Evolutionary conservation across 2,113 vertebrate species (phyloP).

Genomic region (Mellivora capensis): DNA sequence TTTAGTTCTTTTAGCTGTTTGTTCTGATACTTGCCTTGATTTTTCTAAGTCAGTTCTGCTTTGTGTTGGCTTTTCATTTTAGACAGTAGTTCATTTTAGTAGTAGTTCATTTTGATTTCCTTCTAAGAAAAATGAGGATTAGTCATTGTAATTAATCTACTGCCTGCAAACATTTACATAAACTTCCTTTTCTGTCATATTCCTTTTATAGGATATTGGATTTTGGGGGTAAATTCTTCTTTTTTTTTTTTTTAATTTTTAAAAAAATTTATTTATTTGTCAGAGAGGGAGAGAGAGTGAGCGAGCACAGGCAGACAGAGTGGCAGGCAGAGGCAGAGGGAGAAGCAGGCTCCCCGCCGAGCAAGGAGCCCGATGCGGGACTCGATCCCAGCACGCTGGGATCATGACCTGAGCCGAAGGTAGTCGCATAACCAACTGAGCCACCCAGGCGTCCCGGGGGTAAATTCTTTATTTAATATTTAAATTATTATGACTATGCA

Average conservation of each 20-base stretch:
- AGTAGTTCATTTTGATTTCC: not conserved
- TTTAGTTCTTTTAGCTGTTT: not conserved
- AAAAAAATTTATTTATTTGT: too few species aligned
- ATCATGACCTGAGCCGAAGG: too few species aligned
- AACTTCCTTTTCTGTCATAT: not conserved
- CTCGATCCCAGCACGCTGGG: too few species aligned
- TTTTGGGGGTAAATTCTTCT: not conserved
- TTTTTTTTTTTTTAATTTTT: too few species aligned
- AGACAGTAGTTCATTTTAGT: not conserved
- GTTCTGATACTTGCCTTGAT: not conserved
- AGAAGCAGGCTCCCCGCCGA: too few species aligned
- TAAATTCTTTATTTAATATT: conserved; percentile 17
- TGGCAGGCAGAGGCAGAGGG: too few species aligned
- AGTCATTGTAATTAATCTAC: not conserved
- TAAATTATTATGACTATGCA: not conserved
- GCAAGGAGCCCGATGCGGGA: too few species aligned
- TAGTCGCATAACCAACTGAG: too few species aligned
- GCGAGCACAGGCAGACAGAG: too few species aligned
- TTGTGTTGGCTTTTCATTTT: conserved; percentile 33
- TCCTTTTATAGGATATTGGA: not conserved
- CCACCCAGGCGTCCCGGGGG: too few species aligned
- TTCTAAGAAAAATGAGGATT: not conserved
- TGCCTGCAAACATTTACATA: not conserved
- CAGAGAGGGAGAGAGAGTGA: too few species aligned
- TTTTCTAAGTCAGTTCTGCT: not conserved